Base-by-base conservation (phyloP, 2,113 vertebrate genomes). In the Zosterops hypoxanthus region DNA sequence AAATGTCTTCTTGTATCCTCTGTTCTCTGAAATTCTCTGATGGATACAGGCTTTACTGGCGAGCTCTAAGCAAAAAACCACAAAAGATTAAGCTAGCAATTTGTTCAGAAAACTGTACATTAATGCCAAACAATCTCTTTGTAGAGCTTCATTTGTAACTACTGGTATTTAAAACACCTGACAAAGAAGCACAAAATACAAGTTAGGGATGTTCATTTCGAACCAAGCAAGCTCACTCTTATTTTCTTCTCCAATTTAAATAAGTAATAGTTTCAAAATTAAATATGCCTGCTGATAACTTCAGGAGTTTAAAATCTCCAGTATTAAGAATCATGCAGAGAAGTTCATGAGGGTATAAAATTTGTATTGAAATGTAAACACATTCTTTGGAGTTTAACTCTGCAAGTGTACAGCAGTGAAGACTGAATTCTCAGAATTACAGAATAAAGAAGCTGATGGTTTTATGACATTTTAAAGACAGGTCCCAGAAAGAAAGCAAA, bases 1-100 rank as follows among this genome's bases (percentile, higher is more conserved):
- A 95, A 95, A 20, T 97, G 97, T 93, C 98, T 97, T 93, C 97
- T 98, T 8, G 92, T 65, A 60, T 99, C 99, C 36, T 99, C 99
- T 72, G 97, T 77, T 96, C 98, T 98, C 34, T 97, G 98, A 94
- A 93, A 92, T 16, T 98, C 98, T 92, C 97, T 98, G 47, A 85
- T 6, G 33, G 96, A 81, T 34, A 73, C 41, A 89, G 93, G 96
- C 90, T 98, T 99, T n/a, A 97, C 95, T 5, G 98, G 98, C 29
- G 98, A 99, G 41, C 95, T 97, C 99, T 99, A 95, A 36, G 63
- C 44, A 93, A 96, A 95, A 86, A 96, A 39, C 28, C 80, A 79
- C 39, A 92, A 18, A 86, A 88, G 36, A 91, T 5, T 44, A 94
- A 75, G 46, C 92, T 57, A 97, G 42, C 23, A 93, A 73, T 24